A percentile compares a stretch with the other conserved stretches of the same genome.
Conservation (phyloP, 2,113 vertebrate species). For the Chauna torquata region DNA sequence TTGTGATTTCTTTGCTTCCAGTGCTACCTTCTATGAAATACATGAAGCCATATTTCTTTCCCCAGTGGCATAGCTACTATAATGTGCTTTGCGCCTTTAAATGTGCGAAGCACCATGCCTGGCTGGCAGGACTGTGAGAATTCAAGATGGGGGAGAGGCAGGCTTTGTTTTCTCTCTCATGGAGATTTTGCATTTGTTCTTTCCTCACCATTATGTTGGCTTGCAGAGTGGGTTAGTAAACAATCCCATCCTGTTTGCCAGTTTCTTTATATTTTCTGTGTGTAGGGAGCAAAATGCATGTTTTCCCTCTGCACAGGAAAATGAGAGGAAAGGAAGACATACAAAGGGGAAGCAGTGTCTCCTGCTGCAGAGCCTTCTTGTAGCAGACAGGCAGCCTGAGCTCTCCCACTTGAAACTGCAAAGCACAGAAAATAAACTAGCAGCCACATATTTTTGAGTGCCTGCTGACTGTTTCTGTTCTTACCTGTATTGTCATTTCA, state of each 20-base stretch:
- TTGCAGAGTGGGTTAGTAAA: background rate
- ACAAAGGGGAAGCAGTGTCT: background rate
- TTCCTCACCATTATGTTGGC: background rate
- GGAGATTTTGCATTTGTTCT: constrained; percentile 18
- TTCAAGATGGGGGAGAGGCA: constrained; percentile 38
- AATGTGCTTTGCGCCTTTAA: constrained; percentile 61
- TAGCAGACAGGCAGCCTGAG: constrained; percentile 19
- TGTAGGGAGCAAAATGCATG: background rate
- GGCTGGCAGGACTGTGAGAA: constrained; percentile 37
- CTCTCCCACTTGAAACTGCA: background rate
- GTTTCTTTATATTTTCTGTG: background rate
- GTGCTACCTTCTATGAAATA: background rate
- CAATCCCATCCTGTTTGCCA: background rate
- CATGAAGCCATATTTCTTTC: background rate
- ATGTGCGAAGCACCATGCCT: constrained; percentile 1
- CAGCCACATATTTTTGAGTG: background rate
- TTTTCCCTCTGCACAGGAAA: background rate
- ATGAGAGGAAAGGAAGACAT: background rate
- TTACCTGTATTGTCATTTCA: background rate
- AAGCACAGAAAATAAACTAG: constrained; percentile 27
- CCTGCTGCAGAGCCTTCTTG: background rate
- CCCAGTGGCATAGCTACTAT: background rate
- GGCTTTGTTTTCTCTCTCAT: constrained; percentile 55
- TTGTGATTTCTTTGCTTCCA: background rate
- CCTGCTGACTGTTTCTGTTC: background rate